phyloP scores from a whole-genome alignment of 2,888 invertebrate species.

The Drosophila algonquin region DNA sequence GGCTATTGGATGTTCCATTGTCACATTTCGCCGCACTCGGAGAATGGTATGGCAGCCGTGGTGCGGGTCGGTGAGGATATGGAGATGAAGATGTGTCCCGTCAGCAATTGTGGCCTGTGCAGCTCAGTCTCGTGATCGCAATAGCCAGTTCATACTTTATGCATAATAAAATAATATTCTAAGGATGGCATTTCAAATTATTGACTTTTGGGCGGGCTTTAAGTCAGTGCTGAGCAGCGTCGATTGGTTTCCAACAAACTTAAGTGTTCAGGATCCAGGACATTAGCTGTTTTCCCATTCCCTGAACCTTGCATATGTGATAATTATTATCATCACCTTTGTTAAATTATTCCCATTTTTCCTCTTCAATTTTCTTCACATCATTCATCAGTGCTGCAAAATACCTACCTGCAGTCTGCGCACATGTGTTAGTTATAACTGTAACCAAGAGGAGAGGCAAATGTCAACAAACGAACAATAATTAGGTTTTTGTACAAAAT shows the following conservation, averaged over 20 bases:
- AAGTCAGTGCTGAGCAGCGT: neutral
- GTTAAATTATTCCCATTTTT: neutral
- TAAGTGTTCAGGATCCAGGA: too few relatives aligned
- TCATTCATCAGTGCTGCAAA: slow-evolving; percentile 2
- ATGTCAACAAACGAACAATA: slow-evolving; percentile 20
- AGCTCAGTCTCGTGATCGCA: slow-evolving; percentile 64
- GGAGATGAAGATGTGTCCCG: slow-evolving; percentile 81
- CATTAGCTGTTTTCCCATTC: too few relatives aligned
- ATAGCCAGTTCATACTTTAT: neutral
- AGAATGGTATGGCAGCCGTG: slow-evolving; percentile 81
- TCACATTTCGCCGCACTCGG: slow-evolving; percentile 80
- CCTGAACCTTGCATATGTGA: too few relatives aligned
- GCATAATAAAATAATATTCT: slow-evolving; percentile 11
- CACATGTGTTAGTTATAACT: slow-evolving; percentile 6
- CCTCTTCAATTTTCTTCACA: neutral
- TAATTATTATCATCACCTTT: neutral
- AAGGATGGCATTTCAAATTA: slow-evolving; percentile 19
- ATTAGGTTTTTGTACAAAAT: neutral
- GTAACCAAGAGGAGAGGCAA: slow-evolving; percentile 1
- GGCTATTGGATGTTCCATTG: slow-evolving; percentile 82
- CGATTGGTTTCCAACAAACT: too few relatives aligned
- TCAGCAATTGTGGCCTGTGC: slow-evolving; percentile 81
- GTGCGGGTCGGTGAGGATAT: slow-evolving; percentile 78
- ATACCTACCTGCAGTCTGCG: neutral
- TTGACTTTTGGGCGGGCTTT: neutral